Base-by-base conservation (phyloP, 2,797 vertebrate genomes). In the Alexandromys oeconomus region DNA sequence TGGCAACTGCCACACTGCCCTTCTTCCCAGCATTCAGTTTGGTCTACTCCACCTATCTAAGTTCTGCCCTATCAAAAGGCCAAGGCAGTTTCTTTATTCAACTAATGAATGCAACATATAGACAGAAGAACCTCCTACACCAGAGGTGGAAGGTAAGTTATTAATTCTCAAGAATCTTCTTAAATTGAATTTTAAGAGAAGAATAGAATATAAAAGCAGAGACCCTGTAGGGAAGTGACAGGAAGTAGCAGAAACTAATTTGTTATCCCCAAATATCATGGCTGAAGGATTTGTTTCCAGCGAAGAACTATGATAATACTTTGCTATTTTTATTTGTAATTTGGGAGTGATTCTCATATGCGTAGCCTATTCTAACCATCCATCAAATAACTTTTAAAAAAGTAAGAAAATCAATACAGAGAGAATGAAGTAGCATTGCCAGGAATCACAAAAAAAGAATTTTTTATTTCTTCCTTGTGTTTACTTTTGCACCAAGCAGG, bases 401-500 rank as follows among this genome's bases (percentile, higher is more conserved):
- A 46, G 40, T 9, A 48, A 79, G 73, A 85, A 77, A 67, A 9
- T 12, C 21, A 7, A 31, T 67, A 11, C 31, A 81, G 13, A 85
- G 27, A 51, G 37, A 87, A 89, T 71, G 65, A 92, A 59, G 77
- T 61, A 11, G 63, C 19, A 61, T 43, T 61, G 13, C 71, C 65
- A 81, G n/a, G 12, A 74, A 0, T 63, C 8, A 17, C 0, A 17
- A 19, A 21, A 46, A 51, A 34, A 37, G 23, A 13, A 85, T 54
- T 15, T 14, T 85, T 29, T 12, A 27, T 77, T 90, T 86, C 40
- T 21, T 43, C 4, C 21, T 17, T 6, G 37, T 11, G 31, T 78
- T 90, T 84, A 89, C 76, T 71, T 88, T 89, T 76, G 17, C 12
- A 95, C 19, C 61, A 69, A 51, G 17, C 21, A 65, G 40, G 7